Percentiles rank a stretch among this genome's conserved stretches.
phyloP scores from a whole-genome alignment of 2,797 vertebrate species.

The Liasis olivaceus region DNA sequence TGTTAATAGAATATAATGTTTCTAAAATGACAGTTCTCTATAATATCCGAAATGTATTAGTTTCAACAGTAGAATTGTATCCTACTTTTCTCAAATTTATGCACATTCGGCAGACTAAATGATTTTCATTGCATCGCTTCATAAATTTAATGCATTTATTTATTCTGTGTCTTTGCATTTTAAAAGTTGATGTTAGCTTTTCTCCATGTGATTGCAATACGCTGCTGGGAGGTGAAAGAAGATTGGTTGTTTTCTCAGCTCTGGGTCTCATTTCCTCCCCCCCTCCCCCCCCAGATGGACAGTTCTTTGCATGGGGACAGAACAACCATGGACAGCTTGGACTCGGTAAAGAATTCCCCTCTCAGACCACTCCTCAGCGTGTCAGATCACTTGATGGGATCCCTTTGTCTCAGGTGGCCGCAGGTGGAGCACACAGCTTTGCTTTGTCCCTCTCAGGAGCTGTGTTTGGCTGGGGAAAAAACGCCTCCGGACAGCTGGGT shows the following conservation, averaged over 20 bases:
- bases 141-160: too few species aligned
- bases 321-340: constrained; percentile 86
- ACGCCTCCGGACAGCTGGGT: constrained; percentile 87
- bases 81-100: background rate
- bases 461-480: constrained; percentile 90
- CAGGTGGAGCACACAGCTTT: constrained; percentile 90
- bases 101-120: background rate
- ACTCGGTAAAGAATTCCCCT: constrained; percentile 82
- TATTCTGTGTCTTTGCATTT: too few species aligned
- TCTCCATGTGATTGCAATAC: background rate
- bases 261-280: background rate
- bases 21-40: background rate
- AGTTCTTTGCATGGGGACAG: constrained; percentile 89
- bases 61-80: background rate
- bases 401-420: constrained; percentile 86
- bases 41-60: background rate
- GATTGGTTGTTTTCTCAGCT: background rate
- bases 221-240: background rate
- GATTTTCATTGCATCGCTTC: too few species aligned
- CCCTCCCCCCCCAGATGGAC: constrained; percentile 75
- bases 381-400: constrained; percentile 86
- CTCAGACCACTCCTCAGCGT: constrained; percentile 79
- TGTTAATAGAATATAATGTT: background rate
- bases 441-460: constrained; percentile 88
- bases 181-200: background rate